Evolutionary conservation across 1,140 invertebrate species (phyloP).

Genomic region (Papilio glaucus): DNA sequence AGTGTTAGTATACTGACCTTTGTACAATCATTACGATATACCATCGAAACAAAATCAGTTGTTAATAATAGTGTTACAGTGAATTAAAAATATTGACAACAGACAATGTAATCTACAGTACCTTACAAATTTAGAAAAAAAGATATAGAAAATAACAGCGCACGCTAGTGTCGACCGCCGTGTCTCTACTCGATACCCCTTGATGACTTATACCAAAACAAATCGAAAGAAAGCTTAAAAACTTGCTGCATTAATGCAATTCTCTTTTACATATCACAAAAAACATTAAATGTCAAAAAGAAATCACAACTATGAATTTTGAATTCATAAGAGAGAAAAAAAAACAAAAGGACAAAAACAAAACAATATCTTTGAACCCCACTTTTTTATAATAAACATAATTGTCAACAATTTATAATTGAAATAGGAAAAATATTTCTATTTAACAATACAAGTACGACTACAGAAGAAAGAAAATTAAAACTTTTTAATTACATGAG

Average conservation of each 20-base stretch:
- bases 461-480: constrained; percentile 58
- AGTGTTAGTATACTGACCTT: constrained; percentile 57
- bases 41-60: constrained; percentile 43
- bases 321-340: constrained; percentile 72
- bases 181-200: constrained; percentile 50
- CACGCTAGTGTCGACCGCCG: constrained; percentile 54
- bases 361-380: constrained; percentile 60
- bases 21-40: constrained; percentile 55
- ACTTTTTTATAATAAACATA: constrained; percentile 69
- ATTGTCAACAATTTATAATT: constrained; percentile 75
- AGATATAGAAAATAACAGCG: constrained; percentile 57
- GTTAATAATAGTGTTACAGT: constrained; percentile 44
- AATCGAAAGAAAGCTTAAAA: constrained; percentile 65
- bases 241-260: constrained; percentile 79
- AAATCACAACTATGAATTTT: constrained; percentile 83
- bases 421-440: constrained; percentile 68
- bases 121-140: constrained; percentile 62
- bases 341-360: constrained; percentile 75
- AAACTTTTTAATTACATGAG: constrained; percentile 48
- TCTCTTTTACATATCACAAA: constrained; percentile 80
- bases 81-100: constrained; percentile 56
- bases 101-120: constrained; percentile 70
- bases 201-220: constrained; percentile 58
- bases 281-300: constrained; percentile 83
- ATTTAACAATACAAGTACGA: constrained; percentile 66